These are phyloP conservation scores for Orussus abietinus DNA, from an alignment of 1,140 invertebrate genomes.

Conservation along the genomic window DNA sequence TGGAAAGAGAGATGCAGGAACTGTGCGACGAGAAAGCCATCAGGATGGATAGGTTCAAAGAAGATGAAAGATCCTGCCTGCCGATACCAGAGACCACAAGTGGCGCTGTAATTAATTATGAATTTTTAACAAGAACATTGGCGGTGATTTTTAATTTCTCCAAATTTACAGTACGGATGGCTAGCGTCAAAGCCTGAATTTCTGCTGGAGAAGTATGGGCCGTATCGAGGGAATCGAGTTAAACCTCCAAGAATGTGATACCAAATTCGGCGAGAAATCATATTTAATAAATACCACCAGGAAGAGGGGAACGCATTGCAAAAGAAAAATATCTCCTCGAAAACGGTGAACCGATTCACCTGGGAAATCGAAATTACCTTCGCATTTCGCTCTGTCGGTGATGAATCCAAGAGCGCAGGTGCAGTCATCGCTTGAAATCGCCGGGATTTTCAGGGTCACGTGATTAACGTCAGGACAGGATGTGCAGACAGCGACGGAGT, in stretches of 20 bases:
- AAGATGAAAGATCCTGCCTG: constrained; percentile 24
- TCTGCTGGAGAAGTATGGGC: constrained; percentile 29
- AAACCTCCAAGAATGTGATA: too few relatives aligned
- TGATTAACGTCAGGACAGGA: constrained; percentile 67
- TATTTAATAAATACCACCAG: too few relatives aligned
- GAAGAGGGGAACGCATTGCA: too few relatives aligned
- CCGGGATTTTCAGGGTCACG: constrained; percentile 53
- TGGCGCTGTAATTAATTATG: constrained; percentile 17
- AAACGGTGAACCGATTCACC: too few relatives aligned
- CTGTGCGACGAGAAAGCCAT: constrained; percentile 19
- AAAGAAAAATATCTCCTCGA: too few relatives aligned
- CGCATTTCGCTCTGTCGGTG: constrained; percentile 50
- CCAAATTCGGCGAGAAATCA: too few relatives aligned
- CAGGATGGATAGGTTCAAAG: constrained; percentile 5
- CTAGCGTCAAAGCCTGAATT: constrained; percentile 32
- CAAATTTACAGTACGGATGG: constrained; percentile 34
- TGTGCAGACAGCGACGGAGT: constrained; percentile 54
- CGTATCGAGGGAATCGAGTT: too few relatives aligned
- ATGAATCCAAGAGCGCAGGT: constrained; percentile 58
- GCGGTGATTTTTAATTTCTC: constrained; percentile 2
- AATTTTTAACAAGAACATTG: constrained; percentile 7
- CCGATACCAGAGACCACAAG: constrained; percentile 27
- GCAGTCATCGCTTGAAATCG: constrained; percentile 55
- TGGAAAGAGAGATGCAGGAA: constrained; percentile 18
- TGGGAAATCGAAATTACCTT: too few relatives aligned